Evolutionary conservation across 92 coral and sea anemone genomes (phyloP), one percentile per base, ranked within the genome.

Genomic region (Parazoanthus darwini): DNA sequence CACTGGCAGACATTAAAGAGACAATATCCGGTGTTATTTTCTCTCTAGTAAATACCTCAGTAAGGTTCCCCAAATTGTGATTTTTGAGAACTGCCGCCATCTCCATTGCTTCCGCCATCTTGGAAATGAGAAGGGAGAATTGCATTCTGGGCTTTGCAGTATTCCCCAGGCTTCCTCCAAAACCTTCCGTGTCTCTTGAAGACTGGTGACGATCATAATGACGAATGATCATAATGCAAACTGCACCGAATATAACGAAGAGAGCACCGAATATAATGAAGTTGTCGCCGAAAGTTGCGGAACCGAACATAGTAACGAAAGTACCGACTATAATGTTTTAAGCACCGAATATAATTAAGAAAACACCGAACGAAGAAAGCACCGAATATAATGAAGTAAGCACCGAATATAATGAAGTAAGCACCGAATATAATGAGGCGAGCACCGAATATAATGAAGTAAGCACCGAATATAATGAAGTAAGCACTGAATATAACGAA

Each of bases 1-100:
- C 94, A 75, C 66, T 59, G 58, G 86, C 90, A 39, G 94, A 92
- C 66, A 90, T 77, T 44, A 67, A 67, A 67, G 73, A 67, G 73
- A 67, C 73, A 67, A 67, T 67, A 20, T 67, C 73, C 73, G 73
- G 73, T 67, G 73, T 67, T 18, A 67, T 67, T 67, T 67, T 67
- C 73, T 67, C 73, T 67, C 73, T 29, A 29, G 73, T 67, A 67
- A 67, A 67, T 18, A 67, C 73, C 29, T 67, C 73, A 20, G 20
- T 67, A 67, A 67, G 73, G 13, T 67, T 67, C 26, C 73, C 73
- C 73, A 67, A 67, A 67, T 67, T 67, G 73, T 67, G 73, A 20
- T 67, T 67, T 67, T 67, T 67, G 73, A 67, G 73, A 67, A 67
- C 29, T 67, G 73, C 73, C 29, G 73, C 73, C 73, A 67, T 67